Base-by-base conservation (phyloP, 2,113 vertebrate genomes). In the Mola mola region DNA sequence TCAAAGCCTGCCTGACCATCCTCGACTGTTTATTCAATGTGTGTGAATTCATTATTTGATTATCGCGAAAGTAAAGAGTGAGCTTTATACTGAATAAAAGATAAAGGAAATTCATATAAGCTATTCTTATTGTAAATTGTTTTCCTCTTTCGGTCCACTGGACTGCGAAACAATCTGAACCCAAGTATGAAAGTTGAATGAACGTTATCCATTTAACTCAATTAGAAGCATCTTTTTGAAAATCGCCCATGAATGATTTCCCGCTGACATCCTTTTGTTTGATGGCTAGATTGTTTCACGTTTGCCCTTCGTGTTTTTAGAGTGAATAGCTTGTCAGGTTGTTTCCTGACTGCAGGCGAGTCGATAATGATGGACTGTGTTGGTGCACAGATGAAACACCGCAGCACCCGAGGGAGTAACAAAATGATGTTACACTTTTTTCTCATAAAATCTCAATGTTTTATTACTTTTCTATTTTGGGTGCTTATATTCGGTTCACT, bases 281-380 rank as follows among this genome's bases (percentile, higher is more conserved):
- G n/a, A 73, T 42, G 41, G 43, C 53, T 61, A 25, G 11, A 42
- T 75, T 60, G 10, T 70, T 66, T 10, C 55, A 20, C 28, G 6
- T 29, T 65, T n/a, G n/a, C n/a, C n/a, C n/a, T n/a, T n/a, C n/a
- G n/a, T n/a, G n/a, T 63, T 72, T 60, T 46, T 49, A 17, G 11
- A 29, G 47, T 55, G 42, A 71, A 76, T 51, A 55, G 49, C 37
- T 38, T 48, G 50, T 83, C 61, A 51, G 37, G 60, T 41, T 4
- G 49, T 47, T 67, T 70, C n/a, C 31, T 74, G 76, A 60, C 60
- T 79, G 57, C 47, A 2, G 28, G 68, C 60, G 62, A 77, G 66
- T 83, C 69, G 19, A 81, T 86, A 77, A 81, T 82, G 69, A 82
- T 5, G 4, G 66, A 76, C 33, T 67, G 43, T 49, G 52, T 66